Evolutionary conservation across 2,888 invertebrate species (phyloP), one percentile per base, ranked within the genome.

Genomic region (Diadromus collaris): DNA sequence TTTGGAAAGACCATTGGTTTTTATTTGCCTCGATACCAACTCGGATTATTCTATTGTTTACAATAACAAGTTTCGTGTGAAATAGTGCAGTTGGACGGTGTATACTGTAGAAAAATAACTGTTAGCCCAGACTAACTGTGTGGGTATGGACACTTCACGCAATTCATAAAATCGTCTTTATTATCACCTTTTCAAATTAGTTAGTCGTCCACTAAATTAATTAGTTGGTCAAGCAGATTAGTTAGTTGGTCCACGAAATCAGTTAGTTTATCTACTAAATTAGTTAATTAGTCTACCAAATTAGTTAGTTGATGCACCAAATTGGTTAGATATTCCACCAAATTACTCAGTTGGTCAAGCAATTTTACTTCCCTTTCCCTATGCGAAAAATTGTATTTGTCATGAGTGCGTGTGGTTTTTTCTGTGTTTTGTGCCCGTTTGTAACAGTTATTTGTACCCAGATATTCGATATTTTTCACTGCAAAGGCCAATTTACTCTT

Each of bases 1-100:
- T 68, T 24, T 27, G 24, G 5, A 56, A 56, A 41, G n/a, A 6
- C 27, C 10, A 68, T 56, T 27, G 24, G 27, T 68, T 54, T 56
- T 56, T 44, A 68, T 68, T 68, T 19, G 19, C 16, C 24, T 67
- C 2, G 1, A 5, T 67, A n/a, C 21, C 16, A 9, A 19, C 13
- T 5, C 7, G 29, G 29, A 32, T 2, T 3, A 6, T 24, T 2
- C 16, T 9, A 48, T 24, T 34, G 6, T 54, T 16, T 41, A 19
- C 27, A 41, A 41, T 56, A 27, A 56, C 27, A 27, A 41, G 68
- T 41, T 56, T 56, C 27, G 19, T 56, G n/a, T 6, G n/a, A 21
- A 1, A 34, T 6, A 9, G 6, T 48, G 46, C 6, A 19, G 7
- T 4, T 6, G 19, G 19, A 48, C 2, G 46, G 19, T 19, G 46